Conservation (phyloP, 2,888 invertebrate genomes). For the Lamellibrachia satsuma region DNA sequence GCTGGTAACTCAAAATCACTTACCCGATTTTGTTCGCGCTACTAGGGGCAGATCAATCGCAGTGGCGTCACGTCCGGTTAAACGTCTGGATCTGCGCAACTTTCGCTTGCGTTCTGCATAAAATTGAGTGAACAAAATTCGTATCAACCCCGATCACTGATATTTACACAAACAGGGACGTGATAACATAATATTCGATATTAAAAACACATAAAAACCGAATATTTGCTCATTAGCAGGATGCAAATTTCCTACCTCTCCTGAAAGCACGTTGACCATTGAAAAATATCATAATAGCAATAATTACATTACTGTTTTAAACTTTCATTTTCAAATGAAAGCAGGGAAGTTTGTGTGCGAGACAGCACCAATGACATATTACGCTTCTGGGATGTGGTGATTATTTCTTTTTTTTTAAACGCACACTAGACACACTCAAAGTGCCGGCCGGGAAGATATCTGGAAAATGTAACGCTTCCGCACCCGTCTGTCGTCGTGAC, state of each 20-base stretch:
- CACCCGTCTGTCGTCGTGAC: not conserved
- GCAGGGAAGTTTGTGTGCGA: no score
- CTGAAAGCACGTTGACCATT: not conserved
- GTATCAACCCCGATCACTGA: not conserved
- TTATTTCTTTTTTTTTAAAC: not conserved
- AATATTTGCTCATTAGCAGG: not conserved
- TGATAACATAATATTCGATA: not conserved
- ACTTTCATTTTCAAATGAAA: no score
- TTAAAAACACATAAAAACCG: not conserved
- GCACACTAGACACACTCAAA: not conserved
- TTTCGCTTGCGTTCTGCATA: not conserved
- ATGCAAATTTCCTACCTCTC: not conserved
- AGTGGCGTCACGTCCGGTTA: constrained; percentile 1
- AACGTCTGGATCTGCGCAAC: constrained; percentile 3
- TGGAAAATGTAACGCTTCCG: not conserved
- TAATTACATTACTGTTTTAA: no score
- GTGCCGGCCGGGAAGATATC: not conserved
- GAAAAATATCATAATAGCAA: not conserved
- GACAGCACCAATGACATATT: no score
- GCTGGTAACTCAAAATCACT: not conserved
- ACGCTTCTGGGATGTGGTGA: no score
- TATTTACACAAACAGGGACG: not conserved
- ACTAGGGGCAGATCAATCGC: not conserved
- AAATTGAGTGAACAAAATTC: not conserved
- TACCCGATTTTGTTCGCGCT: not conserved